Evolutionary conservation across 1,140 invertebrate species (phyloP).

Genomic region (Apocrypta bakeri): DNA sequence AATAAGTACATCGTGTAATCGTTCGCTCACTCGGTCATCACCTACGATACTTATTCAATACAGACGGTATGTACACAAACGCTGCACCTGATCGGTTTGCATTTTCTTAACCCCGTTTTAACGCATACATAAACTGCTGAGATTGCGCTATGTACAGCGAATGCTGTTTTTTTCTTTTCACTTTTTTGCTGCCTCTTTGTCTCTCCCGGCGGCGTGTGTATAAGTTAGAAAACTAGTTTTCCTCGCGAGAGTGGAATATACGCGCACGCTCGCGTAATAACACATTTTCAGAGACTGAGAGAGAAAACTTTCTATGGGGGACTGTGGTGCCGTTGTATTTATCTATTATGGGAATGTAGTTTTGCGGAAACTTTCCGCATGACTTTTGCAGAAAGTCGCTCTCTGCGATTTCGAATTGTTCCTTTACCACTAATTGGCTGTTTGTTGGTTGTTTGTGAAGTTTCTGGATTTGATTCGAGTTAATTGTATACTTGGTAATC

Average conservation of each 20-base stretch:
- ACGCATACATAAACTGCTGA: background rate
- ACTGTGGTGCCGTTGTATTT: background rate
- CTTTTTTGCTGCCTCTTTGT: background rate
- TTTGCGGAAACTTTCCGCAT: background rate
- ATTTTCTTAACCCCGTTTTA: background rate
- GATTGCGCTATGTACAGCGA: background rate
- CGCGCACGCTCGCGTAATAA: background rate
- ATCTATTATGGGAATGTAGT: background rate
- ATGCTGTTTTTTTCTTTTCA: background rate
- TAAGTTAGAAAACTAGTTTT: conserved; percentile 3
- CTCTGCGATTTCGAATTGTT: background rate
- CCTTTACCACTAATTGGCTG: background rate
- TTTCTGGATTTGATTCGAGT: background rate
- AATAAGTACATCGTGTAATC: background rate
- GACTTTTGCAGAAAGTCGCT: background rate
- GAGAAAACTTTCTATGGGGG: background rate
- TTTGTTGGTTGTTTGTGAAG: no score
- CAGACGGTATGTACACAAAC: background rate
- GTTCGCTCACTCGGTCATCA: background rate
- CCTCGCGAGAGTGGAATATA: background rate
- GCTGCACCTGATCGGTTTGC: background rate
- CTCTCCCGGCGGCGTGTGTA: background rate
- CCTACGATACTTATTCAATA: no score
- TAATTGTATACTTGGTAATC: background rate
- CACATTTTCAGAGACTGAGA: background rate